Evolutionary conservation across 2,888 invertebrate species (phyloP).

Genomic region (Luffia ferchaultella): DNA sequence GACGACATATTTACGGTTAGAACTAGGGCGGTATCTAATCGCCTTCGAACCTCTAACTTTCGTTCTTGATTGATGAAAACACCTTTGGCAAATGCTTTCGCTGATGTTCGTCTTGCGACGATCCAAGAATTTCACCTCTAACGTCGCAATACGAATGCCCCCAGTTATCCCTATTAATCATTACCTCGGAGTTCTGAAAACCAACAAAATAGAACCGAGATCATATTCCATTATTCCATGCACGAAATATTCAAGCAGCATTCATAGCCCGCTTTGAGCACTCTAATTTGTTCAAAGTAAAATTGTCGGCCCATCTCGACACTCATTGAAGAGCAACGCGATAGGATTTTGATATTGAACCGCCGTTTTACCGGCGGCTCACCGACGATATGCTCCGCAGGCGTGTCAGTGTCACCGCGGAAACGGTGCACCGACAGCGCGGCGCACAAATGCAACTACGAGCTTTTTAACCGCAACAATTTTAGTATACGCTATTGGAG

Average conservation of each 20-base stretch:
- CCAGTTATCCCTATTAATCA: slow-evolving; percentile 70
- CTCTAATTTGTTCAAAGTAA: slow-evolving; percentile 75
- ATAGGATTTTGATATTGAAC: slow-evolving; percentile 27
- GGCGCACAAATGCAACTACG: slow-evolving; percentile 62
- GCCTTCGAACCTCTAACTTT: slow-evolving; percentile 75
- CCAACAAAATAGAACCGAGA: slow-evolving; percentile 70
- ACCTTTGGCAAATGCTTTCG: slow-evolving; percentile 75
- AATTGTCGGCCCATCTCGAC: slow-evolving; percentile 42
- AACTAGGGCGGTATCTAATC: slow-evolving; percentile 74
- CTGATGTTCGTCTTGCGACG: slow-evolving; percentile 67
- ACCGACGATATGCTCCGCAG: slow-evolving; percentile 21
- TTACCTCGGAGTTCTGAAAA: slow-evolving; percentile 65
- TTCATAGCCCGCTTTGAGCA: slow-evolving; percentile 70
- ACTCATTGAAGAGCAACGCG: slow-evolving; percentile 27
- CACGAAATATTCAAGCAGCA: slow-evolving; percentile 52
- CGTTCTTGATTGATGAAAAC: slow-evolving; percentile 74
- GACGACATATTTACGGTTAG: slow-evolving; percentile 73
- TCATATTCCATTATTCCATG: slow-evolving; percentile 74
- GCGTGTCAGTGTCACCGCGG: slow-evolving; percentile 35
- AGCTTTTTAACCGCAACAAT: slow-evolving; percentile 75
- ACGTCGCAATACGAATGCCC: slow-evolving; percentile 70
- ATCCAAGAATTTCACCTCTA: slow-evolving; percentile 74
- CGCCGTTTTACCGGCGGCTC: slow-evolving; percentile 21
- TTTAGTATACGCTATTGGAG: slow-evolving; percentile 75
- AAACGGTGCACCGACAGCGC: slow-evolving; percentile 51